Base-by-base conservation (phyloP, 2,888 invertebrate species). In the Sialis fuliginosa region DNA sequence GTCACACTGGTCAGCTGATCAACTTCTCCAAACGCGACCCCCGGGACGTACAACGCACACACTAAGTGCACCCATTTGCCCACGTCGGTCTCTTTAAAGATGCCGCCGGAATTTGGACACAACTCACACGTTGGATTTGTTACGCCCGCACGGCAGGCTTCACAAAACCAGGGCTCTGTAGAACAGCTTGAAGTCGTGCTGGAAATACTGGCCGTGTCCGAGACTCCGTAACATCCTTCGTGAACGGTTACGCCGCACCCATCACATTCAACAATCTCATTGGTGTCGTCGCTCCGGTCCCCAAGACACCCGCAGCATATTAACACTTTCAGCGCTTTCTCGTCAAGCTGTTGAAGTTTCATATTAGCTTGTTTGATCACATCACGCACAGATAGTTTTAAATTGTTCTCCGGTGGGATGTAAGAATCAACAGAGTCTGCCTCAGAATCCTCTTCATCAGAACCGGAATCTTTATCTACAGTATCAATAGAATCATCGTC, bases 161-260 rank as follows among this genome's bases (percentile, higher is more conserved):
- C 97, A 69, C 98, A 98, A 66, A 98, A 98, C 98, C 98, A 98
- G 0, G 96, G 96, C 53, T 97, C 96, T 0, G 95, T 96, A 32
- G 93, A 91, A 47, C 91, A 90, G 0, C 92, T 82, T 9, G 95
- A 95, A 52, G 88, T 87, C 31, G 92, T 90, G 60, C 93, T 93
- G 5, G 89, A 87, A 51, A 90, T 79, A 66, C 90, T 92, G 39
- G 84, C 84, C 41, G 83, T 81, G 61, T 96, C 95, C 41, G 88
- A 87, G 37, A 95, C 86, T 6, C 95, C 95, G 66, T 96, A 95
- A 60, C 95, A 96, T 52, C 89, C 92, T 76, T 96, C 96, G 67
- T 96, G 96, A 4, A 96, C 95, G 39, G 91, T 88, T 5, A 93
- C 87, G 3, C 92, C 92, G 67, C 96, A 96, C 22, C 89, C 85